These are phyloP conservation scores for Metopia argyrocephala DNA, from an alignment of 2,888 invertebrate species.

Conservation along the genomic window DNA sequence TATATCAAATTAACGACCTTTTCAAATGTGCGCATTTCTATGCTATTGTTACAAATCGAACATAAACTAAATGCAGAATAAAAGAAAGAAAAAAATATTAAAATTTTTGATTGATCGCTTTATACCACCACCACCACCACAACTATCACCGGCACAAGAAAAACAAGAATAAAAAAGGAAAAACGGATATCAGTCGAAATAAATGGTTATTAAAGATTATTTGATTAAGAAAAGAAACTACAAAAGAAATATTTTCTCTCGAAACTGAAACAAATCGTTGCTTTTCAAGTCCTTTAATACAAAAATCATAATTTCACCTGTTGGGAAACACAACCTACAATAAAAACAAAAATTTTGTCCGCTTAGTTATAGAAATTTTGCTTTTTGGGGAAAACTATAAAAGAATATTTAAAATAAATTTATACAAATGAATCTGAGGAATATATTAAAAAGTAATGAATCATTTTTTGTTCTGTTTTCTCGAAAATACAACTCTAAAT, in stretches of 20 bases:
- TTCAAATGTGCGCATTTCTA: conserved; percentile 34
- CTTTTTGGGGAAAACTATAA: background rate
- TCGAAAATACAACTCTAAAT: background rate
- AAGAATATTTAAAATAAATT: conserved; percentile 45
- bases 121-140: conserved; percentile 66
- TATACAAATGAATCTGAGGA: conserved; percentile 46
- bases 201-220: conserved; percentile 19
- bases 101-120: conserved; percentile 77
- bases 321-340: background rate
- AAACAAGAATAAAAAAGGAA: conserved; percentile 7
- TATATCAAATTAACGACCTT: conserved; percentile 72
- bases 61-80: conserved; percentile 38
- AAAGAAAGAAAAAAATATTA: conserved; percentile 63
- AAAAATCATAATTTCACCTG: conserved; percentile 56
- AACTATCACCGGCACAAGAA: background rate
- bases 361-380: no score
- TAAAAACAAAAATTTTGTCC: no score
- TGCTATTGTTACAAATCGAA: conserved; percentile 38
- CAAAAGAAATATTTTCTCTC: conserved; percentile 27
- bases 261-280: conserved; percentile 58
- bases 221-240: conserved; percentile 46
- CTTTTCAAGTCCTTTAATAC: conserved; percentile 2
- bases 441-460: conserved; percentile 57
- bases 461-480: conserved; percentile 44
- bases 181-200: no score